A percentile compares a stretch with the other conserved stretches of the same genome.
phyloP scores from a whole-genome alignment of 53 echinoderm and acorn worm genomes.

The Patiria pectinifera region DNA sequence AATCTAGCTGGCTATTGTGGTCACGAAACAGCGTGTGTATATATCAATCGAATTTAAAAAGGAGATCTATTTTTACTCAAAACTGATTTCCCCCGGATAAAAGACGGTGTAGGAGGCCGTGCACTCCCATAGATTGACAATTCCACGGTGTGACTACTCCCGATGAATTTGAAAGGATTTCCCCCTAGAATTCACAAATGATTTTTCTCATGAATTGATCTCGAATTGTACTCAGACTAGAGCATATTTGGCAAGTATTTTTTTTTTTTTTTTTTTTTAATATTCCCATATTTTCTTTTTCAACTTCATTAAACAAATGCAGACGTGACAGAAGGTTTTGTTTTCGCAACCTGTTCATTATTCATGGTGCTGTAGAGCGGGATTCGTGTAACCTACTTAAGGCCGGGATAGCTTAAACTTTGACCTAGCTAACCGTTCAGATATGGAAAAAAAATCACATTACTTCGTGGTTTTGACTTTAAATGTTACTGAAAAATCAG shows the following conservation, averaged over 20 bases:
- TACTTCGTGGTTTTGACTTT: background rate
- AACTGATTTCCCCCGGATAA: slow-evolving; percentile 2
- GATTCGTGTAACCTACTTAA: background rate
- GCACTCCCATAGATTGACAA: background rate
- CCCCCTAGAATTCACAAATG: background rate
- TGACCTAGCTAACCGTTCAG: background rate
- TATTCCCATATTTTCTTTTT: no score
- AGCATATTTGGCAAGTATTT: background rate
- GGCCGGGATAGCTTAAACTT: background rate
- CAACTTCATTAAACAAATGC: background rate
- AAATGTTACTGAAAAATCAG: background rate
- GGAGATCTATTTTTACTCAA: background rate
- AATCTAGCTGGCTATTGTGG: background rate
- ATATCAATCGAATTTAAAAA: background rate
- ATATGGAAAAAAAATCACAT: background rate
- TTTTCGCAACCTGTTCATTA: background rate
- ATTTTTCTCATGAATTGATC: background rate
- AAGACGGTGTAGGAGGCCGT: slow-evolving; percentile 3
- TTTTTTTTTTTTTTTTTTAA: no score
- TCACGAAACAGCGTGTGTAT: background rate
- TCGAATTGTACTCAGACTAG: background rate
- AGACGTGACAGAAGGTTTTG: background rate
- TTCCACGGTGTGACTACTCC: background rate
- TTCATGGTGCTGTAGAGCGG: background rate
- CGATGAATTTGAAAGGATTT: background rate